Evolutionary conservation across 37 sponge, comb jelly and placozoan species (phyloP), one percentile per base, ranked within the genome.

Genomic region (Mnemiopsis leidyi): DNA sequence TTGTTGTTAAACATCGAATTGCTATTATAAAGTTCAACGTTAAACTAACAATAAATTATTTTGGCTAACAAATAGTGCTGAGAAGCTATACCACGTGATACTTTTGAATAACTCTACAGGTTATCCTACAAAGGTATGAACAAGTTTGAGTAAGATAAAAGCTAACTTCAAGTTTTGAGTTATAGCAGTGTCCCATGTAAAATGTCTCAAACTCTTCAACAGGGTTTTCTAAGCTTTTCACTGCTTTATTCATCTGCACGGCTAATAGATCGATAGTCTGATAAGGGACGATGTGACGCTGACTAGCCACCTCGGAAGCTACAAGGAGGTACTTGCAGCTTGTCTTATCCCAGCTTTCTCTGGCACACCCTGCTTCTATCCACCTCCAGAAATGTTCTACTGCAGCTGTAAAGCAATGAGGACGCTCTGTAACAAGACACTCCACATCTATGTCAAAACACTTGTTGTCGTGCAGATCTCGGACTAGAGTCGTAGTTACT

Each of bases 71-170:
- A n/a, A n/a, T n/a, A n/a, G n/a, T n/a, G n/a, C n/a, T n/a, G n/a
- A n/a, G n/a, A n/a, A n/a, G n/a, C n/a, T n/a, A n/a, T n/a, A n/a
- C n/a, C n/a, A n/a, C n/a, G n/a, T n/a, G n/a, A n/a, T n/a, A n/a
- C n/a, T n/a, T n/a, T 39, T 38, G 1, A 5, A 85, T 85, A 21
- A 85, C 30, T 39, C 90, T 85, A 25, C 90, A 85, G 36, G 90
- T 85, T 1, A 85, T 0, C 61, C 90, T 85, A n/a, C 90, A 40
- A 85, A 85, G 40, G 39, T 77, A 26, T 13, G 79, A 77, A 32
- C 79, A 77, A 26, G 34, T 31, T 77, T 32, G 26, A 3, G 1
- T 77, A 5, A 77, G 1, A 36, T 32, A 77, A 34, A 77, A 77
- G 9, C 30, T 36, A 20, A 77, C 1, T 18, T 77, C 79, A 32